These are phyloP conservation scores for Sturnira hondurensis DNA, from an alignment of 2,113 vertebrate genomes.

Conservation along the genomic window DNA sequence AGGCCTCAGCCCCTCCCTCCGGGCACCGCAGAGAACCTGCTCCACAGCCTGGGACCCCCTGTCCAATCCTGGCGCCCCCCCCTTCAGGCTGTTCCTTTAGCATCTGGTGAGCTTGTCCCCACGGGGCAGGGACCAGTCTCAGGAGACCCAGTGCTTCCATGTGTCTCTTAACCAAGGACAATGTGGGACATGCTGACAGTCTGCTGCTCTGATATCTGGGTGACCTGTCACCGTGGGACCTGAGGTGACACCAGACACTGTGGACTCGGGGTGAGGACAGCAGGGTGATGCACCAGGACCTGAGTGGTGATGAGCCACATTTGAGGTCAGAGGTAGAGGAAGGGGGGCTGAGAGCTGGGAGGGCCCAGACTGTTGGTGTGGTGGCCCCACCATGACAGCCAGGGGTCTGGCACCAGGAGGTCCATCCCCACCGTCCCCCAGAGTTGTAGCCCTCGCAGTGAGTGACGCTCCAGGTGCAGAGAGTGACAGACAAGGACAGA, in stretches of 20 bases:
- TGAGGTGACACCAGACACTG: neutral
- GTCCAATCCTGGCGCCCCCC: neutral
- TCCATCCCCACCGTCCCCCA: neutral
- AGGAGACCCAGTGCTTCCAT: neutral
- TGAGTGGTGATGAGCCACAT: neutral
- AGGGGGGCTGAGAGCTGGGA: too few species aligned
- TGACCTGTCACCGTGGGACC: neutral
- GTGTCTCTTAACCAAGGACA: neutral
- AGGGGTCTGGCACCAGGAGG: neutral
- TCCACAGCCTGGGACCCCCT: too few species aligned
- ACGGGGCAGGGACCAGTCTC: rapidly evolving
- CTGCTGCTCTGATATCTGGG: neutral
- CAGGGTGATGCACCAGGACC: too few species aligned
- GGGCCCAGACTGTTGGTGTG: too few species aligned
- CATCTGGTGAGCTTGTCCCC: neutral
- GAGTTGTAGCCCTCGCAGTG: neutral
- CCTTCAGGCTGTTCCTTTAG: neutral
- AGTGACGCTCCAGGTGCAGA: neutral
- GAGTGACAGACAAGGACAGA: neutral
- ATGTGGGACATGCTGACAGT: neutral
- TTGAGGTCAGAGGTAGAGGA: neutral
- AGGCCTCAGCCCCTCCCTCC: neutral
- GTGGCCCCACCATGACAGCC: neutral
- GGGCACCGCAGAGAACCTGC: neutral
- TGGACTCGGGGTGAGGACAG: neutral